Base-by-base conservation (phyloP, 2,797 vertebrate species). In the Fistularia tabacaria region DNA sequence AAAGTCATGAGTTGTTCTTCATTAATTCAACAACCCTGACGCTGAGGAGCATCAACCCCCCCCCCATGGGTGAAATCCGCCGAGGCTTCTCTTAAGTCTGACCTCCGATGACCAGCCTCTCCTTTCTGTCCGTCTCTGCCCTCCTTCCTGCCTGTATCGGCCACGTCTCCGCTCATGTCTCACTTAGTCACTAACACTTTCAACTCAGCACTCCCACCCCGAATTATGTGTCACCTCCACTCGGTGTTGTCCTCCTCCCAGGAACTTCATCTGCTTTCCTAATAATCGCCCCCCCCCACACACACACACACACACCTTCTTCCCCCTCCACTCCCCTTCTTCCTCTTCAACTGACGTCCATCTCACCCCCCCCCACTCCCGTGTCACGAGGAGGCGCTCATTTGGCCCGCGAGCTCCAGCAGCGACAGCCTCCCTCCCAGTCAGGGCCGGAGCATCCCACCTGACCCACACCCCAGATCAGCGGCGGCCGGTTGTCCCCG, bases 121-220 rank as follows among this genome's bases (percentile, higher is more conserved):
- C 50, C 62, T 57, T 14, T 50, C 51, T 57, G 44, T 65, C 62
- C 50, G 39, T 59, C 50, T 67, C 42, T 74, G 14, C 10, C 67
- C 51, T 54, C 58, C 65, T 5, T 46, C 49, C 62, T 36, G 64
- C 57, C 72, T 72, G 71, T 62, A 50, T 51, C 38, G 49, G 62
- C 77, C 74, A 79, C 74, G 62, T 86, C 81, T 84, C 72, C 62
- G 73, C 78, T 85, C 85, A 80, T 62, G 76, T 80, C 58, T 84
- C 86, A 85, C 84, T 87, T 85, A 84, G 85, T 87, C 85, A 88
- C 73, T 51, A 75, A 88, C 85, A 85, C 86, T 71, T 87, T 86
- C 82, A 84, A 79, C 78, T 85, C 80, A 81, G 72, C 76, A 84
- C 84, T 84, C 80, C 82, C 82, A 83, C 84, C 83, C 75, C 73